Conservation (phyloP, 2,797 vertebrate genomes). For the Channa striata region DNA sequence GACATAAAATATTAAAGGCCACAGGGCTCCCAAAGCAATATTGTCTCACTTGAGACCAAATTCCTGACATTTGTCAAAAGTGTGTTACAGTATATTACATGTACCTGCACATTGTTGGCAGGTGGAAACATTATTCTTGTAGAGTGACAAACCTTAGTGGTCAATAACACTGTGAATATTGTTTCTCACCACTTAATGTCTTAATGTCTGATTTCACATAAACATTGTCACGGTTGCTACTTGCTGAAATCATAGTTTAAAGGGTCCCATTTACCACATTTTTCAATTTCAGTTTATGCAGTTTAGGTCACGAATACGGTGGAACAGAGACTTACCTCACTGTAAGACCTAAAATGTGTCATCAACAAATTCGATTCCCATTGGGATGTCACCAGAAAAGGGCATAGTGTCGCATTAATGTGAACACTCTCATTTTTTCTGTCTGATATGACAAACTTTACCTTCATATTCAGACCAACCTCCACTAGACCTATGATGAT, state of each 20-base stretch:
- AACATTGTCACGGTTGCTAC: constrained; percentile 7
- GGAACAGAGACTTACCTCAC: background rate
- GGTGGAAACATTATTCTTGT: constrained; percentile 17
- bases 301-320: constrained; percentile 11
- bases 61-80: constrained; percentile 25
- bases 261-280: background rate
- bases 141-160: constrained; percentile 14
- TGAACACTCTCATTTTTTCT: constrained; percentile 15
- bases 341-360: constrained; percentile 1
- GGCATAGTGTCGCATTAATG: constrained; percentile 13
- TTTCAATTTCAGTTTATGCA: constrained; percentile 2
- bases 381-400: background rate
- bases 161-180: constrained; percentile 40
- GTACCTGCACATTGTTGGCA: constrained; percentile 20
- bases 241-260: constrained; percentile 1
- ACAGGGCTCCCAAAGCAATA: constrained; percentile 64
- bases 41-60: constrained; percentile 38
- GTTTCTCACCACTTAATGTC: constrained; percentile 1
- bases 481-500: constrained; percentile 12
- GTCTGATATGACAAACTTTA: constrained; percentile 7
- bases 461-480: constrained; percentile 24
- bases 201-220: constrained; percentile 11
- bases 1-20: constrained; percentile 52
- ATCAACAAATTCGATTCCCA: constrained; percentile 4
- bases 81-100: constrained; percentile 23